These are phyloP conservation scores for Cuculus canorus DNA, from an alignment of 2,797 vertebrate species.

Conservation along the genomic window DNA sequence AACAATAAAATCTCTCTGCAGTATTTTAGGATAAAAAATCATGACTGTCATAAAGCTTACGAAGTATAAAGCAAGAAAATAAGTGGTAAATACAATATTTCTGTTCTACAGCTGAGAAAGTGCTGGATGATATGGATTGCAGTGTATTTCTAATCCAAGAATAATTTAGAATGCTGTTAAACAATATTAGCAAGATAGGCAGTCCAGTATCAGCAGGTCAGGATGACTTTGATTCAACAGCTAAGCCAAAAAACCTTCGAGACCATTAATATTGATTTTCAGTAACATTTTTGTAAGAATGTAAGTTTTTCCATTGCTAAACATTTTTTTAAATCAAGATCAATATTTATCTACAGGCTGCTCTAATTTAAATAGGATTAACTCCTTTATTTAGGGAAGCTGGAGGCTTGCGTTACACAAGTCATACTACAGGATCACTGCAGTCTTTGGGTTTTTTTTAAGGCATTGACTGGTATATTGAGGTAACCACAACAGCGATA, in stretches of 20 bases:
- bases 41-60: not conserved
- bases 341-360: constrained; percentile 20
- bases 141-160: not conserved
- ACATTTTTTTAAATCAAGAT: not conserved
- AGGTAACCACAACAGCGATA: not conserved
- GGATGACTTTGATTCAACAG: not conserved
- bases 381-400: not conserved
- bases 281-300: constrained; percentile 16
- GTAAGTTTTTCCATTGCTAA: not conserved
- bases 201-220: not conserved
- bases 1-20: not conserved
- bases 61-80: not conserved
- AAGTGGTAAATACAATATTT: not conserved
- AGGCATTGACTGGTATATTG: not conserved
- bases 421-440: not conserved
- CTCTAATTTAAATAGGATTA: constrained; percentile 15
- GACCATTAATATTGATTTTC: constrained; percentile 26
- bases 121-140: not conserved
- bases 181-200: not conserved
- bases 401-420: not conserved
- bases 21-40: not conserved
- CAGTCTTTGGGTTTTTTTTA: not conserved
- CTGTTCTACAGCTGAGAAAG: not conserved
- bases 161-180: not conserved
- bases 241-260: not conserved